Evolutionary conservation across 2,888 invertebrate genomes (phyloP), one percentile per base, ranked within the genome.

Genomic region (Sinhomidia bicolor): DNA sequence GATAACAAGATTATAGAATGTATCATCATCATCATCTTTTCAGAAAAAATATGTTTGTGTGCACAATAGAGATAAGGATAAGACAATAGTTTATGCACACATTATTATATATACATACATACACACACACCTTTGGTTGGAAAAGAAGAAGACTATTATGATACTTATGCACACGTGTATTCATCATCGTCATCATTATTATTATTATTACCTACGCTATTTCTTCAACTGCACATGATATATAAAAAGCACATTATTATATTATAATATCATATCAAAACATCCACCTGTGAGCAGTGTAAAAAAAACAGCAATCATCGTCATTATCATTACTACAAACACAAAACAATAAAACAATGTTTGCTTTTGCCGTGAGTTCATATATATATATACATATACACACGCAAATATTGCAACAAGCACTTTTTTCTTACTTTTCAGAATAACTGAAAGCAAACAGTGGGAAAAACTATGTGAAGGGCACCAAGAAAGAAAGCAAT

Each of bases 401-500:
- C 14, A 71, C 4, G 23, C n/a, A 71, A 0, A 68, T 3, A 51
- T n/a, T 10, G 17, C 2, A 36, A 57, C 62, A 29, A 71, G 14
- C 47, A 74, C 2, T 1, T 10, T 36, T 5, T 60, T 74, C 51
- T 47, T 74, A 51, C 51, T 74, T 74, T 74, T 74, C 23, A 74
- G 7, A 74, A 71, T 36, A 68, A 47, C 74, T 51, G 51, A 74
- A 51, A 71, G 80, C 23, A 82, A 82, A 29, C 26, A 81, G 62
- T 60, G 65, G 68, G 74, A 79, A 79, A 78, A 62, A 68, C 44
- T 23, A 71, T 65, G 44, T 41, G 54, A 47, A 41, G 54, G 23
- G 60, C 57, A 74, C 26, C 23, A 62, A 36, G 65, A 60, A 76
- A 60, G 54, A 79, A 65, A 78, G 87, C 54, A 79, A 80, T 57